Evolutionary conservation across 2,797 vertebrate species (phyloP).

Genomic region (Catamblyrhynchus diadema): DNA sequence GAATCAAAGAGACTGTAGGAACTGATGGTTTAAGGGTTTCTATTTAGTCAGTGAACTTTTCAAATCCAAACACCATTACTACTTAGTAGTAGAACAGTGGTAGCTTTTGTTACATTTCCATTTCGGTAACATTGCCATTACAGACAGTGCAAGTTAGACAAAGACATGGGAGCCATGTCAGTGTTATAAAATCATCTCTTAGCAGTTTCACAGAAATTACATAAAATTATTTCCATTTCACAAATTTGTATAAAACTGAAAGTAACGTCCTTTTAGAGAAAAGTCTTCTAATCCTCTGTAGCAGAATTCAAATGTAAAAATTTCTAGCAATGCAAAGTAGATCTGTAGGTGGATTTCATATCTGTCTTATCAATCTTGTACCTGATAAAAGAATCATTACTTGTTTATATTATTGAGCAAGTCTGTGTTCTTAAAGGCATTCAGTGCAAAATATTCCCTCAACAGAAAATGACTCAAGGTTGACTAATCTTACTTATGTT

Average conservation of each 20-base stretch:
- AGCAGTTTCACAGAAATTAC: neutral
- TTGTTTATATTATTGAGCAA: neutral
- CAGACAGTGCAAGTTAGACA: neutral
- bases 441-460: neutral
- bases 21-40: neutral
- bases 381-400: constrained; percentile 8
- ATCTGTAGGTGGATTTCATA: constrained; percentile 32
- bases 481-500: neutral
- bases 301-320: constrained; percentile 38
- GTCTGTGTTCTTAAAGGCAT: neutral
- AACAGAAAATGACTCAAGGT: neutral
- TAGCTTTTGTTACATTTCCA: neutral
- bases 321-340: neutral
- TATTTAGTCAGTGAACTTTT: neutral
- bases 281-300: constrained; percentile 12
- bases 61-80: neutral
- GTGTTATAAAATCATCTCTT: constrained; percentile 4
- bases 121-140: neutral
- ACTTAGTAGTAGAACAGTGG: neutral
- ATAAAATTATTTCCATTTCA: constrained; percentile 8
- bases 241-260: constrained; percentile 22
- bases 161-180: neutral
- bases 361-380: neutral
- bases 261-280: constrained; percentile 28
- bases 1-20: neutral